Percentiles rank a stretch among this genome's conserved stretches.
phyloP scores from a whole-genome alignment of 2,888 invertebrate genomes.

The Plagodis pulveraria region DNA sequence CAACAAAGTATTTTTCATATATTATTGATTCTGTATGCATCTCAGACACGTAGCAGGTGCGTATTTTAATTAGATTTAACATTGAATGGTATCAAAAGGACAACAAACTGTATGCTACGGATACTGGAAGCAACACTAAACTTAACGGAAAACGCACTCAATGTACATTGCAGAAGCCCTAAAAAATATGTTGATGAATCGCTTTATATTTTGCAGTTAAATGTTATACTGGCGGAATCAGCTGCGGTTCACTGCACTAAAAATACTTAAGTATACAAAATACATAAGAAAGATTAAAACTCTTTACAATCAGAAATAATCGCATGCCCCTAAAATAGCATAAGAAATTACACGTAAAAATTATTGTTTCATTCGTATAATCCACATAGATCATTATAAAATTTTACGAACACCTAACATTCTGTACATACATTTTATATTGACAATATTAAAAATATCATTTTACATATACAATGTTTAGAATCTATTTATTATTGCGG shows the following conservation, averaged over 20 bases:
- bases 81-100: too few relatives aligned
- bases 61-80: too few relatives aligned
- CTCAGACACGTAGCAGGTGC: too few relatives aligned
- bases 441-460: constrained; percentile 69
- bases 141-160: background rate
- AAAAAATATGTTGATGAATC: too few relatives aligned
- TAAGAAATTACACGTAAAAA: constrained; percentile 24
- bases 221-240: constrained; percentile 7
- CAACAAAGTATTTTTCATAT: too few relatives aligned
- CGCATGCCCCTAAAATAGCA: background rate
- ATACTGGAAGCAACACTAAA: too few relatives aligned
- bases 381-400: constrained; percentile 37
- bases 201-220: too few relatives aligned
- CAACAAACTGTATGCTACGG: too few relatives aligned
- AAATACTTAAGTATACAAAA: background rate
- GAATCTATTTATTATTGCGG: constrained; percentile 25
- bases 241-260: constrained; percentile 37
- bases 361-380: constrained; percentile 25
- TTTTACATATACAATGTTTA: constrained; percentile 39
- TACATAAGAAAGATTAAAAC: background rate
- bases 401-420: constrained; percentile 61
- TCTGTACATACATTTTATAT: constrained; percentile 61
- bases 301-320: background rate
- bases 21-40: too few relatives aligned
- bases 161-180: background rate